Evolutionary conservation across 1,140 invertebrate species (phyloP).

Genomic region (Leptopilina boulardi): DNA sequence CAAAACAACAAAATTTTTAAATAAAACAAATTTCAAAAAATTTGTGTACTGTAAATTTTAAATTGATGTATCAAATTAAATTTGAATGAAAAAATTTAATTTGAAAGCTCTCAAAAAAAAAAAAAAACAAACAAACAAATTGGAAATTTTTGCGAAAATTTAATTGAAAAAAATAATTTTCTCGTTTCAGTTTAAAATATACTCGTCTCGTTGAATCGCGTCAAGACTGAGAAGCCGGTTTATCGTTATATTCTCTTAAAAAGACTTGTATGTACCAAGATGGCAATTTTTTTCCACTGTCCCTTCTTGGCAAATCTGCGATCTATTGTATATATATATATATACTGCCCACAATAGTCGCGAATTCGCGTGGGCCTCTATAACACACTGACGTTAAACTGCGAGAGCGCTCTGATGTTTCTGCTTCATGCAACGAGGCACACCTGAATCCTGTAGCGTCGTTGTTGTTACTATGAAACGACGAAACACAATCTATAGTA

Average conservation of each 20-base stretch:
- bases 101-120: no score
- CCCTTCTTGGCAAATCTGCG: conserved; percentile 27
- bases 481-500: conserved; percentile 35
- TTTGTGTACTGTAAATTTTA: no score
- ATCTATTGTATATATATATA: background rate
- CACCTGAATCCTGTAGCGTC: conserved; percentile 50
- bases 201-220: background rate
- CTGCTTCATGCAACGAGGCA: conserved; percentile 33
- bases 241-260: conserved; percentile 11
- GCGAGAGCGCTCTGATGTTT: background rate
- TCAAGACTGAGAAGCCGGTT: conserved; percentile 25
- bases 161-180: no score
- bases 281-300: conserved; percentile 20
- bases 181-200: background rate
- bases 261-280: background rate
- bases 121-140: no score
- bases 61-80: no score
- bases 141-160: no score
- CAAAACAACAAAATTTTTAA: no score
- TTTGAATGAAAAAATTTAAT: no score
- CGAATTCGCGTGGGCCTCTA: conserved; percentile 57
- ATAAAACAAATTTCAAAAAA: no score
- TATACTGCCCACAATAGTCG: conserved; percentile 33
- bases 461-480: conserved; percentile 55
- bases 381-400: background rate